A percentile compares a stretch with the other conserved stretches of the same genome.
phyloP scores from a whole-genome alignment of 2,888 invertebrate species.

The Hesperia comma region DNA sequence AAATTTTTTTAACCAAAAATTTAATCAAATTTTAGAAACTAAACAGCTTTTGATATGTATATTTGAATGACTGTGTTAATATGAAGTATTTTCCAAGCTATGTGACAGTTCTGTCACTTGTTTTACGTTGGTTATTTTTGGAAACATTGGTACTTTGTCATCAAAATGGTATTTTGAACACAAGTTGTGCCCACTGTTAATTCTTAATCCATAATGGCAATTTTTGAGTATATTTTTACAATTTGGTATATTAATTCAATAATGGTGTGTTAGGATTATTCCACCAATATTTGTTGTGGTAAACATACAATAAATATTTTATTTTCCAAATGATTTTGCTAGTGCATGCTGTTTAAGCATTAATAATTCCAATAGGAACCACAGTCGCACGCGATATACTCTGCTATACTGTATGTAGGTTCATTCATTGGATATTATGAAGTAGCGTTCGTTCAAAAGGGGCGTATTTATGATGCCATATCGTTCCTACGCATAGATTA shows the following conservation, averaged over 20 bases:
- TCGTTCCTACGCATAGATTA: conserved; percentile 22
- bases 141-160: conserved; percentile 1
- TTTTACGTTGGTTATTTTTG: neutral
- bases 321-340: neutral
- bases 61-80: too few relatives aligned
- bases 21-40: neutral
- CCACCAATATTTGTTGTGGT: too few relatives aligned
- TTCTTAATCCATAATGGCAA: neutral
- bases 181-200: neutral
- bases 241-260: neutral
- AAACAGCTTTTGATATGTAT: too few relatives aligned
- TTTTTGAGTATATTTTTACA: neutral
- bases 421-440: too few relatives aligned
- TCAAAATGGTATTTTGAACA: neutral
- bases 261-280: too few relatives aligned
- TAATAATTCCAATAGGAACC: too few relatives aligned
- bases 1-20: too few relatives aligned
- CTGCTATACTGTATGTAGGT: too few relatives aligned
- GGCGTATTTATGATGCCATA: conserved; percentile 22
- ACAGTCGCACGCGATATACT: neutral
- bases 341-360: neutral
- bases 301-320: too few relatives aligned
- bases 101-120: neutral
- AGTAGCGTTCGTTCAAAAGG: conserved; percentile 11
- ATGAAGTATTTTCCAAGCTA: too few relatives aligned